These are phyloP conservation scores for Phanerotoma sp. DNA, from an alignment of 2,888 invertebrate species.

Conservation along the genomic window DNA sequence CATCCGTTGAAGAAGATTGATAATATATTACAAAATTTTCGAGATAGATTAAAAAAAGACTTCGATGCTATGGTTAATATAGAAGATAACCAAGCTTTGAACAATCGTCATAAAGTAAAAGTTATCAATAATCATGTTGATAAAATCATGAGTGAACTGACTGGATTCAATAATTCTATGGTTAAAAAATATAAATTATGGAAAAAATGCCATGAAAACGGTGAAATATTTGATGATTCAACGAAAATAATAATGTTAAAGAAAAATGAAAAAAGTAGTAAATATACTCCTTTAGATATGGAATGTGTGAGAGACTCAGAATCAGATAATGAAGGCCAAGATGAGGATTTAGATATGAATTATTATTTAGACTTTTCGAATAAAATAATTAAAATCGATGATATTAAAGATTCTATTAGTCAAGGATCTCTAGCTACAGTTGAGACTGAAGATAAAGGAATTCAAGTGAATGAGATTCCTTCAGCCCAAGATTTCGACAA, in stretches of 20 bases:
- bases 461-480: conserved; percentile 43
- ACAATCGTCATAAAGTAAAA: conserved; percentile 35
- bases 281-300: conserved; percentile 43
- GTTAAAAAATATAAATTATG: conserved; percentile 41
- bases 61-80: conserved; percentile 13
- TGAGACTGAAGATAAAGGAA: conserved; percentile 34
- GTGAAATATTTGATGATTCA: not conserved
- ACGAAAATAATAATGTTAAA: conserved; percentile 3
- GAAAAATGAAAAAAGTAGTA: conserved; percentile 18
- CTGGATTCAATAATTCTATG: conserved; percentile 44
- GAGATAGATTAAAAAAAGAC: conserved; percentile 31
- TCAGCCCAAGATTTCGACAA: conserved; percentile 46
- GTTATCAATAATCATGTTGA: conserved; percentile 35
- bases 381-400: conserved; percentile 33
- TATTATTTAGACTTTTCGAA: conserved; percentile 25
- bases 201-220: conserved; percentile 24
- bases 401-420: conserved; percentile 37
- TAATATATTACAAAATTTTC: conserved; percentile 35
- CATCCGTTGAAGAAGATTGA: conserved; percentile 44
- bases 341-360: conserved; percentile 26
- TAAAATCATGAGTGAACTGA: conserved; percentile 39
- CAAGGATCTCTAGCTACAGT: conserved; percentile 34
- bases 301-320: conserved; percentile 47
- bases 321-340: conserved; percentile 37
- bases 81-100: conserved; percentile 20